Evolutionary conservation across 1,140 invertebrate genomes (phyloP).

Genomic region (Cydia strobilella): DNA sequence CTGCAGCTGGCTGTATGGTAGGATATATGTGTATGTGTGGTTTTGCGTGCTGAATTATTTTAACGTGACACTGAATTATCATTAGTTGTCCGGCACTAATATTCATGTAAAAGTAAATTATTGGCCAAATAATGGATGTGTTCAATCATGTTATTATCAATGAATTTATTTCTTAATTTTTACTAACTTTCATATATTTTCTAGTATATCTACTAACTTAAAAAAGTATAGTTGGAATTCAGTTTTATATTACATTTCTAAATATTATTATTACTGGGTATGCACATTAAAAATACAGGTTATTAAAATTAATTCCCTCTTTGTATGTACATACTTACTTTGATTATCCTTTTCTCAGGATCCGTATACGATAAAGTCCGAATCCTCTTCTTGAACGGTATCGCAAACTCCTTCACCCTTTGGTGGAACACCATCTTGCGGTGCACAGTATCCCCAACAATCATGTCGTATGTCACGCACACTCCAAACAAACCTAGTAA

Average conservation of each 20-base stretch:
- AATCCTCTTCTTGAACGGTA: slow-evolving; percentile 75
- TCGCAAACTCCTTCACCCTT: slow-evolving; percentile 72
- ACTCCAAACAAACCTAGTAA: slow-evolving; percentile 51
- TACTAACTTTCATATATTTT: too few species aligned
- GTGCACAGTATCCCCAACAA: slow-evolving; percentile 71
- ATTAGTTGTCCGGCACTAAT: background rate
- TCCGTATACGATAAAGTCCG: slow-evolving; percentile 66
- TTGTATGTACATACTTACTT: slow-evolving; percentile 48
- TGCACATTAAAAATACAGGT: too few species aligned
- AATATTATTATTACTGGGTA: too few species aligned
- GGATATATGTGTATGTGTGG: too few species aligned
- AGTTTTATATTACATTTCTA: too few species aligned
- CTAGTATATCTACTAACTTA: background rate
- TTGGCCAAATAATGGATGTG: background rate
- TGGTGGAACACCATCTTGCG: slow-evolving; percentile 77
- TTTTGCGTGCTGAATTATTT: too few species aligned
- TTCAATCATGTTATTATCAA: background rate
- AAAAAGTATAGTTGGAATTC: background rate
- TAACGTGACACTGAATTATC: background rate
- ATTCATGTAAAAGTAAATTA: background rate
- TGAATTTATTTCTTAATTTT: background rate
- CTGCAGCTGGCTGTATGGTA: too few species aligned
- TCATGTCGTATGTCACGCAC: slow-evolving; percentile 65
- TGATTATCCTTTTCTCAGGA: slow-evolving; percentile 70
- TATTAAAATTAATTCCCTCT: too few species aligned